Evolutionary conservation across 1,140 invertebrate species (phyloP).

Genomic region (Amyelois transitella): DNA sequence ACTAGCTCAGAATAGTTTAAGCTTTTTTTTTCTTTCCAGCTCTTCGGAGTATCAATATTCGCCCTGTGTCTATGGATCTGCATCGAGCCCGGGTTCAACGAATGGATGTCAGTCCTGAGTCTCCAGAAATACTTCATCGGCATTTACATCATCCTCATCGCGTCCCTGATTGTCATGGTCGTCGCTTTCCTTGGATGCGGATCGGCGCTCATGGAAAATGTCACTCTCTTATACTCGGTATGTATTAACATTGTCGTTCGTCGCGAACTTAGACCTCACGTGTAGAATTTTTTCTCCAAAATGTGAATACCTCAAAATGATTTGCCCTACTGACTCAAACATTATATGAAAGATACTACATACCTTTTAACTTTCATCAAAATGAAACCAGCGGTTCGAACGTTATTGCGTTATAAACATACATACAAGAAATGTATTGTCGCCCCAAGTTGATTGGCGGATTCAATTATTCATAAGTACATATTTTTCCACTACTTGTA

Average conservation of each 20-base stretch:
- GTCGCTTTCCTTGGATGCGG: slow-evolving; percentile 85
- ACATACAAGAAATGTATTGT: too few species aligned
- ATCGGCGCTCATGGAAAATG: slow-evolving; percentile 81
- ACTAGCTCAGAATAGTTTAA: background rate
- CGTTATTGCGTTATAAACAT: too few species aligned
- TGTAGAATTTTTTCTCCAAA: too few species aligned
- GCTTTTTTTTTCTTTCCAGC: slow-evolving; percentile 72
- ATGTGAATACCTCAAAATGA: too few species aligned
- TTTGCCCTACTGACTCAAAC: too few species aligned
- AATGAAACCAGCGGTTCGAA: too few species aligned
- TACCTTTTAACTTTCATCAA: too few species aligned
- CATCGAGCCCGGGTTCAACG: slow-evolving; percentile 84
- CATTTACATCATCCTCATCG: slow-evolving; percentile 84
- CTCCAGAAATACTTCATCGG: slow-evolving; percentile 87
- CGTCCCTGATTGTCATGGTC: slow-evolving; percentile 81
- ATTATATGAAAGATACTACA: too few species aligned
- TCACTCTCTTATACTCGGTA: slow-evolving; percentile 77
- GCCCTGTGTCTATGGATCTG: slow-evolving; percentile 86
- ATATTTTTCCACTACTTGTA: too few species aligned
- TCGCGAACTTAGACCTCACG: too few species aligned
- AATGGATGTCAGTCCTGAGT: slow-evolving; percentile 85
- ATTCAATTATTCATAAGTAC: too few species aligned
- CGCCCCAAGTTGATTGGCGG: too few species aligned
- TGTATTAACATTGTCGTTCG: background rate
- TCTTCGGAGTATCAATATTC: slow-evolving; percentile 84